Evolutionary conservation across 2,113 vertebrate genomes (phyloP), one percentile per base, ranked within the genome.

Genomic region (Barnardius zonarius): DNA sequence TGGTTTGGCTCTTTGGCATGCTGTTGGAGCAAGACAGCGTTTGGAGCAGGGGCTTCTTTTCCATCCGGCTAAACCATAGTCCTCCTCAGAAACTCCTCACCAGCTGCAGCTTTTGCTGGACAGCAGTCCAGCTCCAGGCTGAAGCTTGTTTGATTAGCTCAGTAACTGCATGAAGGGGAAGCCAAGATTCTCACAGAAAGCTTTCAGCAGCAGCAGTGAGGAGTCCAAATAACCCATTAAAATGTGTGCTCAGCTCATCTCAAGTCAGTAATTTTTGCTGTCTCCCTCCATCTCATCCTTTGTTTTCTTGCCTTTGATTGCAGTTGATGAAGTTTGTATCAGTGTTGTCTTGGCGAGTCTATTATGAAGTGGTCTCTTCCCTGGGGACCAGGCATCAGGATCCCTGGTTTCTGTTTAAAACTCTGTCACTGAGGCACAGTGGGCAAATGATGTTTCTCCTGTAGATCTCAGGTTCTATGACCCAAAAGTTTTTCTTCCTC

Each of bases 191-290:
- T 66, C 64, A 75, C 77, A 72, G 86, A 88, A 84, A 67, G 88
- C 80, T 97, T 96, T 93, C 93, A 96, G 90, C 90, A 91, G 73
- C 79, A 80, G 10, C 96, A 91, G 87, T 3, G 0, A 88, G 95
- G 95, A 96, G 86, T 52, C 88, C 86, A 88, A 83, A 95, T 92
- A 48, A 48, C 77, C 83, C 92, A 95, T 97, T 96, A 93, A 95
- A 96, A 86, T 43, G 80, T 96, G 93, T 82, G 80, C 69, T 92
- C 37, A 7, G 62, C 88, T 95, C 86, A 35, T 77, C 79, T 79
- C 17, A 0, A 69, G 73, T 72, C 76, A 61, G 72, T 75, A 22
- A 31, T 63, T 97, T 95, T 84, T 86, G 33, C 70, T 48, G 55
- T 88, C 55, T 91, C 51, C 39, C 30, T 67, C 83, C 8, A 1